phyloP scores from a whole-genome alignment of 2,888 invertebrate species.

The Nasonovia ribisnigri region DNA sequence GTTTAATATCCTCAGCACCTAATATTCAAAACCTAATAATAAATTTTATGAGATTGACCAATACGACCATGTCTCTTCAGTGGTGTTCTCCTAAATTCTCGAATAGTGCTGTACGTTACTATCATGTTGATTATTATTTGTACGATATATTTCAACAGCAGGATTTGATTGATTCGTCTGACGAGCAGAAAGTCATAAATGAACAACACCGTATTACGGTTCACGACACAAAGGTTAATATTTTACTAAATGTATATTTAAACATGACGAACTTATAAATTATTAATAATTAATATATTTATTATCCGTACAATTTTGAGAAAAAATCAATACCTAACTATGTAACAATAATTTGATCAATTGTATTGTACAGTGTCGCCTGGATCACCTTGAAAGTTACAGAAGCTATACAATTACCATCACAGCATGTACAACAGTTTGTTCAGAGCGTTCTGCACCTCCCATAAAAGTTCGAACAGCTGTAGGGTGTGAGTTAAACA shows the following conservation, averaged over 20 bases:
- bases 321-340: neutral
- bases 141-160: constrained; percentile 63
- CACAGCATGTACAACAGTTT: constrained; percentile 79
- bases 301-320: neutral
- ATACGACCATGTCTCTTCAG: constrained; percentile 75
- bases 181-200: neutral
- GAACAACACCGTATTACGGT: constrained; percentile 5
- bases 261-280: neutral
- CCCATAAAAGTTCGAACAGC: constrained; percentile 74
- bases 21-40: constrained; percentile 75
- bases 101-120: constrained; percentile 82
- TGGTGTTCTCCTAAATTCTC: constrained; percentile 80
- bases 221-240: constrained; percentile 39
- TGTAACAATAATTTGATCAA: neutral
- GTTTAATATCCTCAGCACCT: constrained; percentile 74
- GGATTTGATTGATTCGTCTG: constrained; percentile 6
- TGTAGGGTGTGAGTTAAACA: constrained; percentile 74
- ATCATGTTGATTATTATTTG: constrained; percentile 74
- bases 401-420: constrained; percentile 79
- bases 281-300: neutral
- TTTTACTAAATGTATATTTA: neutral
- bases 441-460: constrained; percentile 75
- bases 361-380: constrained; percentile 69
- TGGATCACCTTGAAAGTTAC: constrained; percentile 74
- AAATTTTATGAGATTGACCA: constrained; percentile 74